Evolutionary conservation across 2,797 vertebrate genomes (phyloP), one percentile per base, ranked within the genome.

Genomic region (Gymnoscopelus microlampas): DNA sequence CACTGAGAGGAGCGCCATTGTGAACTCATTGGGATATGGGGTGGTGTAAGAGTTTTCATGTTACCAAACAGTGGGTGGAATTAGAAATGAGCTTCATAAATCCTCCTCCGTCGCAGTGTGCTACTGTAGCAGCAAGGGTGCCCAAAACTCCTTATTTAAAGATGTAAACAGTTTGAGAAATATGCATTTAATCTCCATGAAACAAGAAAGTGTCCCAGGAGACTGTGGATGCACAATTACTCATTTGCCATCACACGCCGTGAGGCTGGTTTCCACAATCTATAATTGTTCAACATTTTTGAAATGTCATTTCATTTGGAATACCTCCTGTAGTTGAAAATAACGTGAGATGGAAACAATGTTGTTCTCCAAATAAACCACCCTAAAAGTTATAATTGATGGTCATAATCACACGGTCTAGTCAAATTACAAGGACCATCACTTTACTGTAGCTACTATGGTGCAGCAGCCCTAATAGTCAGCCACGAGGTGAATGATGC

Each of bases 1-100:
- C 53, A 50, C 39, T 10, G 5, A 53, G 48, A 44, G 24, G 49
- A 23, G 63, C 12, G 49, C 44, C 11, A 69, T 58, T 14, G 47
- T 48, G 11, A 24, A 3, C 55, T 70, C 76, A 48, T 66, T 69
- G 66, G 63, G 44, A 66, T 15, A 48, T 67, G 74, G 19, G 39
- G 19, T 54, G 49, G 24, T 13, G 60, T 44, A 44, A 44, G 12
- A 58, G 32, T 71, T 76, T 59, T 55, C 58, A 57, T 71, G n/a
- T 62, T 9, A 39, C 53, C 14, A 48, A 49, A 3, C 24, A 49
- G 53, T 44, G 57, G 82, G 29, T 44, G 32, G 51, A 32, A 58
- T 68, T 70, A 62, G 50, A 62, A 19, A 44, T 47, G 48, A 12
- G 39, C 71, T 59, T 68, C 53, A 11, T 47, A 53, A 58, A 64